Conservation (phyloP, 37 sponge, comb jelly and placozoan species). For the Agelas oroides region DNA sequence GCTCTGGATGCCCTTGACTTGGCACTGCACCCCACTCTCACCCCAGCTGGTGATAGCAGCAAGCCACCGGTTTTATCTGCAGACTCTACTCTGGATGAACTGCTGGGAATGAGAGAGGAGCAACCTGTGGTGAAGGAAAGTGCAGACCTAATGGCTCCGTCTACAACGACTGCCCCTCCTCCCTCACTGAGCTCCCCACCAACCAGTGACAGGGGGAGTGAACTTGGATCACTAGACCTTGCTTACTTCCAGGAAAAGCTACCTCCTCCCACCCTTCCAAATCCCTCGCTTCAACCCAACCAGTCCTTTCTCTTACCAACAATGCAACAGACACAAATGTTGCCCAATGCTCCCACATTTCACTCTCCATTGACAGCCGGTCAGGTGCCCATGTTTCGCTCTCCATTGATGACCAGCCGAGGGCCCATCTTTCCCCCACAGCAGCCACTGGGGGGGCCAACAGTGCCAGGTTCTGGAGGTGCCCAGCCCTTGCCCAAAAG, state of each 20-base stretch:
- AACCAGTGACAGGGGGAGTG: neutral
- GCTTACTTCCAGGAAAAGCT: neutral
- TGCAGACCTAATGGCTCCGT: no score
- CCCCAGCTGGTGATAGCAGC: neutral
- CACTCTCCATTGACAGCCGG: neutral
- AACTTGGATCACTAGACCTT: constrained; percentile 3
- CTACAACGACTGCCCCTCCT: neutral
- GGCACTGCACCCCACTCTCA: no score
- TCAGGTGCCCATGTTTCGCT: constrained; percentile 13
- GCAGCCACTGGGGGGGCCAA: neutral
- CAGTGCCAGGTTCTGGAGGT: neutral
- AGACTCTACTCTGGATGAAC: constrained; percentile 1
- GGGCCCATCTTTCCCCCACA: neutral
- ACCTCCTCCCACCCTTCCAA: neutral
- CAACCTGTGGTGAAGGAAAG: no score
- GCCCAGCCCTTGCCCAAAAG: neutral
- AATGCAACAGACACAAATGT: neutral
- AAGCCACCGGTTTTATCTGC: neutral
- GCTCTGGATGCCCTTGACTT: no score
- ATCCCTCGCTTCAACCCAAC: neutral
- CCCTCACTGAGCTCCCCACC: neutral
- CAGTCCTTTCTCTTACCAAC: neutral
- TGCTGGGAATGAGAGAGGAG: constrained; percentile 6
- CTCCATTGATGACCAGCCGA: neutral
- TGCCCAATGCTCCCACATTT: neutral